A percentile compares a stretch with the other conserved stretches of the same genome.
Conservation (phyloP, 2,797 vertebrate species). For the Telmatherina bonti region DNA sequence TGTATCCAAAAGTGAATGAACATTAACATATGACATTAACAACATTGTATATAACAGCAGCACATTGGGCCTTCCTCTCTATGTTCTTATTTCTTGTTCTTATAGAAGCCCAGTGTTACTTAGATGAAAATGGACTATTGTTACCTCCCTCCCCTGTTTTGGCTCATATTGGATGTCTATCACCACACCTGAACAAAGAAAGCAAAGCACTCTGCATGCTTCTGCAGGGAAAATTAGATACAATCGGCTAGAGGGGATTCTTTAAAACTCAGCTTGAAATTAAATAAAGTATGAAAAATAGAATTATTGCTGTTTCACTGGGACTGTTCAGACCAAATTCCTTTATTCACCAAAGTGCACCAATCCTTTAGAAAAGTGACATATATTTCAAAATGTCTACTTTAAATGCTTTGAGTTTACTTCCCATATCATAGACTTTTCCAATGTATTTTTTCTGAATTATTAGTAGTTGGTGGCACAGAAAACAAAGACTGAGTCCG, state of each 20-base stretch:
- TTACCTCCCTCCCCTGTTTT: constrained; percentile 53
- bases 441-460: not conserved
- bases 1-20: constrained; percentile 36
- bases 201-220: constrained; percentile 45
- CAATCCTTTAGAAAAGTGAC: not conserved
- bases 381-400: not conserved
- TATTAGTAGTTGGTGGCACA: constrained; percentile 8
- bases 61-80: constrained; percentile 43
- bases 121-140: constrained; percentile 62
- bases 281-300: constrained; percentile 23
- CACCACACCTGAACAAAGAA: constrained; percentile 68
- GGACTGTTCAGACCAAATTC: not conserved
- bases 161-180: constrained; percentile 54
- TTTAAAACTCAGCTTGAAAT: constrained; percentile 48
- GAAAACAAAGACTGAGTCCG: constrained; percentile 28
- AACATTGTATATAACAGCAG: constrained; percentile 42
- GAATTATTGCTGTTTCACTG: constrained; percentile 12
- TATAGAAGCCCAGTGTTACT: constrained; percentile 52
- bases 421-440: constrained; percentile 1
- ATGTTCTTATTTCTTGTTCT: constrained; percentile 60
- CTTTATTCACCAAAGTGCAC: not conserved
- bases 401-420: not conserved
- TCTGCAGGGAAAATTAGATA: constrained; percentile 41
- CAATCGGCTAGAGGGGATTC: constrained; percentile 46
- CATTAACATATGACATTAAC: constrained; percentile 31